These are phyloP conservation scores for Dryadula phaetusa DNA, from an alignment of 2,888 invertebrate genomes.

Conservation along the genomic window DNA sequence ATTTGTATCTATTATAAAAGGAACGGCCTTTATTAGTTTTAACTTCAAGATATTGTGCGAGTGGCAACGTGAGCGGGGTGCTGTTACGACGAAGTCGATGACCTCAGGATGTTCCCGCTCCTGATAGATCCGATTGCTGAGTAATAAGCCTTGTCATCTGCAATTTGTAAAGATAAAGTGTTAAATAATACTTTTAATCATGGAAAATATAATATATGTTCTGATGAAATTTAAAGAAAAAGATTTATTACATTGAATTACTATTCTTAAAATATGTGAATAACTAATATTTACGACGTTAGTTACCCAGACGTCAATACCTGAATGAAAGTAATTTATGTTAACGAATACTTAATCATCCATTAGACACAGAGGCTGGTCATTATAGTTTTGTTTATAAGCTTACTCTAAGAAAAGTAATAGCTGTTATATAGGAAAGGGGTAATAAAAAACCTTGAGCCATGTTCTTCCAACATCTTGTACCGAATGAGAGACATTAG, in stretches of 20 bases:
- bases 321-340: not conserved
- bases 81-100: slow-evolving; percentile 69
- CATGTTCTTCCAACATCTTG: slow-evolving; percentile 31
- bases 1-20: slow-evolving; percentile 38
- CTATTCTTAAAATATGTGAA: not conserved
- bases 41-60: slow-evolving; percentile 33
- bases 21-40: slow-evolving; percentile 40
- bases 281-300: not conserved
- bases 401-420: slow-evolving; percentile 15
- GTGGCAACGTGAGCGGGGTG: slow-evolving; percentile 50
- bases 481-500: slow-evolving; percentile 18
- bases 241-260: not conserved
- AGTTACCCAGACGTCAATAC: not conserved
- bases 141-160: slow-evolving; percentile 39
- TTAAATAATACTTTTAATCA: not conserved
- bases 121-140: slow-evolving; percentile 42
- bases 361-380: slow-evolving; percentile 7
- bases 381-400: slow-evolving; percentile 31
- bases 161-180: slow-evolving; percentile 30
- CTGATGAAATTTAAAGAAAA: too few relatives aligned
- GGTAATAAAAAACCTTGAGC: slow-evolving; percentile 39
- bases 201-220: not conserved
- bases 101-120: slow-evolving; percentile 62
- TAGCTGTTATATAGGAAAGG: slow-evolving; percentile 10
- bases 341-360: slow-evolving; percentile 15